Conservation (phyloP, 2,797 vertebrate genomes). For the Anguilla megastoma region DNA sequence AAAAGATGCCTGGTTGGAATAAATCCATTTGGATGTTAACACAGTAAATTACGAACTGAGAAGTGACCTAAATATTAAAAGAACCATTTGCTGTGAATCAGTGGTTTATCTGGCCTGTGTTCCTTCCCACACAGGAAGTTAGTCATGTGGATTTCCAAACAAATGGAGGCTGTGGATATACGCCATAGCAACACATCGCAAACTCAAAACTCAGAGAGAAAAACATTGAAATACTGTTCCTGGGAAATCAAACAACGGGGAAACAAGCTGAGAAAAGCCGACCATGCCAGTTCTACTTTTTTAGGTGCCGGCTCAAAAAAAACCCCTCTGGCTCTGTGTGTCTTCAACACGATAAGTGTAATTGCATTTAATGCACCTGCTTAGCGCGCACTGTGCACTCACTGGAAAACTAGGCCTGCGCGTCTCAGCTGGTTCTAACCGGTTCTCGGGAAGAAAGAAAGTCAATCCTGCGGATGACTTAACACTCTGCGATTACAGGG, state of each 20-base stretch:
- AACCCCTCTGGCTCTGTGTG: neutral
- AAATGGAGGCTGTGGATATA: neutral
- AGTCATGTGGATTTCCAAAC: constrained; percentile 1
- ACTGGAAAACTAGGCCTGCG: constrained; percentile 39
- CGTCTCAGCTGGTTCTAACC: constrained; percentile 61
- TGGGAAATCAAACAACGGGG: neutral
- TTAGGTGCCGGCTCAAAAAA: neutral
- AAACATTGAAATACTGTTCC: neutral
- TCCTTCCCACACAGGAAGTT: constrained; percentile 17
- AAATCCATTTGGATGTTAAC: neutral
- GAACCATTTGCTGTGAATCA: neutral
- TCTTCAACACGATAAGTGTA: constrained; percentile 12
- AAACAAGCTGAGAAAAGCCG: neutral
- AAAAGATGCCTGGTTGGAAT: neutral
- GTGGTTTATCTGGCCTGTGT: neutral
- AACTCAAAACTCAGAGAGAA: neutral
- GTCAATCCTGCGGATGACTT: constrained; percentile 47
- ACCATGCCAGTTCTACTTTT: neutral
- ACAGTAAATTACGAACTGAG: neutral
- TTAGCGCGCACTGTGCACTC: constrained; percentile 45
- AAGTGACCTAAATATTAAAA: neutral
- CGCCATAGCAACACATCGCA: constrained; percentile 16
- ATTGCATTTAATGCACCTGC: constrained; percentile 30
- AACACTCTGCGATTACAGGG: constrained; percentile 32
- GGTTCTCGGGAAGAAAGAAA: constrained; percentile 51